Conservation (phyloP, 2,113 vertebrate genomes). For the Myrmecophaga tridactyla region DNA sequence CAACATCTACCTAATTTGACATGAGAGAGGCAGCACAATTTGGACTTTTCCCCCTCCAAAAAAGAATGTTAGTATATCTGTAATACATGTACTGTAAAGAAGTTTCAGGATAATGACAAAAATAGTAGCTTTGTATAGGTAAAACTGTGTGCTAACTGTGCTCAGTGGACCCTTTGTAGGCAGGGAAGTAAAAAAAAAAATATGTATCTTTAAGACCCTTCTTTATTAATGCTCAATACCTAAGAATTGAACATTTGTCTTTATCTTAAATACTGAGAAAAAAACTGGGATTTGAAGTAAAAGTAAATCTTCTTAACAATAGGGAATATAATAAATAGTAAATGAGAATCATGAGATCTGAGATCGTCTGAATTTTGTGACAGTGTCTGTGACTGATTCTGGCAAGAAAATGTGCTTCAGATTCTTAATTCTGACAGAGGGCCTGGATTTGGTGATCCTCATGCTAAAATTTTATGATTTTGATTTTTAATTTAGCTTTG, state of each 20-base stretch:
- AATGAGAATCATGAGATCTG: neutral
- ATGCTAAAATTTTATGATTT: neutral
- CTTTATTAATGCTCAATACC: neutral
- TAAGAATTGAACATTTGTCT: neutral
- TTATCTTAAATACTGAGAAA: neutral
- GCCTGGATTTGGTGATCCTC: neutral
- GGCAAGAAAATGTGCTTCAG: neutral
- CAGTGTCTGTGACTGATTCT: neutral
- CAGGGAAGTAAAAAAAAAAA: neutral
- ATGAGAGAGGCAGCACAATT: neutral
- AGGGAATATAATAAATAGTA: neutral
- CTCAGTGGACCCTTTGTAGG: neutral
- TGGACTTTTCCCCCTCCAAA: neutral
- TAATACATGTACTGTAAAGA: neutral
- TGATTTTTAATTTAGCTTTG: neutral
- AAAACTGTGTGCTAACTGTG: neutral
- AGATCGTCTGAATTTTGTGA: neutral
- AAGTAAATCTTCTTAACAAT: constrained; percentile 12
- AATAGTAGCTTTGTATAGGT: neutral
- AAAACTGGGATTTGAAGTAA: neutral
- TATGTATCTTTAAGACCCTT: neutral
- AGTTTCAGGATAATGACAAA: neutral
- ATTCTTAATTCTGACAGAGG: neutral
- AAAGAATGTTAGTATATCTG: neutral
- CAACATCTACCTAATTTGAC: neutral